Evolutionary conservation across 2,113 vertebrate genomes (phyloP).

Genomic region (Mesocricetus auratus): DNA sequence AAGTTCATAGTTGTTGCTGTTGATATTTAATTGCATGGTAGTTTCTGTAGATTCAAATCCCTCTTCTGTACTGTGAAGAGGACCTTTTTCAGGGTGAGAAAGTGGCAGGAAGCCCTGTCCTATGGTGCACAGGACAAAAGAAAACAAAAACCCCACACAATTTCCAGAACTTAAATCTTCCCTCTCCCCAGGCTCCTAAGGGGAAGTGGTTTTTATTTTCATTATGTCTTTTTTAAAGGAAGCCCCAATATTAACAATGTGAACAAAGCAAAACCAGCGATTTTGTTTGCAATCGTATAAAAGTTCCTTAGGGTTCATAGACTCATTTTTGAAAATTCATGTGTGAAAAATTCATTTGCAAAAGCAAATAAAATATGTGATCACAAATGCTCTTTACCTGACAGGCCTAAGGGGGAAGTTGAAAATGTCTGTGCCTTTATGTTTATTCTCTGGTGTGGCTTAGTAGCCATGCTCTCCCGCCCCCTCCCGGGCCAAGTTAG

Average conservation of each 20-base stretch:
- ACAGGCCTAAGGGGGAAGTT: slow-evolving; percentile 60
- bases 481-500: neutral
- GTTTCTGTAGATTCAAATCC: slow-evolving; percentile 59
- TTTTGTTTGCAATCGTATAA: slow-evolving; percentile 71
- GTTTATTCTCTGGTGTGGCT: neutral
- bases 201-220: slow-evolving; percentile 76
- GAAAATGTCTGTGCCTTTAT: neutral
- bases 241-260: slow-evolving; percentile 69
- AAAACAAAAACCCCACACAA: slow-evolving; percentile 48
- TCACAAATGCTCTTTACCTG: slow-evolving; percentile 74
- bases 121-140: slow-evolving; percentile 56
- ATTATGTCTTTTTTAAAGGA: slow-evolving; percentile 71
- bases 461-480: accelerated
- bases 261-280: slow-evolving; percentile 65
- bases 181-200: slow-evolving; percentile 55
- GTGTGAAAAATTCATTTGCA: slow-evolving; percentile 78
- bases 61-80: slow-evolving; percentile 39
- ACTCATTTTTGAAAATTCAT: slow-evolving; percentile 80
- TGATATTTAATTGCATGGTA: slow-evolving; percentile 42
- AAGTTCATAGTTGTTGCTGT: neutral
- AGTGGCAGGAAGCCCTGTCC: slow-evolving; percentile 40
- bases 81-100: slow-evolving; percentile 48
- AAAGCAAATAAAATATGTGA: slow-evolving; percentile 82
- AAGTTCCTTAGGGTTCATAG: slow-evolving; percentile 79
- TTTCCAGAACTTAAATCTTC: slow-evolving; percentile 72